Conservation (phyloP, 2,888 invertebrate genomes). For the Tanypteryx hageni region DNA sequence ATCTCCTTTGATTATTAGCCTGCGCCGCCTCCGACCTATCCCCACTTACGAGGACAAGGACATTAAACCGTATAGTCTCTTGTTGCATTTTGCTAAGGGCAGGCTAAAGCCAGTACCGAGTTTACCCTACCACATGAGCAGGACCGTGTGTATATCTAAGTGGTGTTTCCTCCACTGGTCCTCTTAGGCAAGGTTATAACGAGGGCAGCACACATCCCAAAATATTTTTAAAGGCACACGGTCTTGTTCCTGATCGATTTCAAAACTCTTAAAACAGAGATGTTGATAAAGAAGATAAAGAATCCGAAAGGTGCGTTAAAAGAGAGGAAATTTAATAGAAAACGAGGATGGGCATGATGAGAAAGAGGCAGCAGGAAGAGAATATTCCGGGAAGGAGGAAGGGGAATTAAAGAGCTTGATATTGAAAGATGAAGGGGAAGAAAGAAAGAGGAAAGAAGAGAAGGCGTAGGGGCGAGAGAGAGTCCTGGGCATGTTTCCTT, state of each 20-base stretch:
- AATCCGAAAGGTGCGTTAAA: too few relatives aligned
- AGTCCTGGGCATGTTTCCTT: slow-evolving; percentile 28
- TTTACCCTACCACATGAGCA: background rate
- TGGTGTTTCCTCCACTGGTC: background rate
- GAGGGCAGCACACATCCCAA: background rate
- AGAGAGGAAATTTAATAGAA: too few relatives aligned
- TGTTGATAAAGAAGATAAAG: too few relatives aligned
- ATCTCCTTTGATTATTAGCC: slow-evolving; percentile 6
- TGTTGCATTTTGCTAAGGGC: slow-evolving; percentile 24
- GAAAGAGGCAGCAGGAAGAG: too few relatives aligned
- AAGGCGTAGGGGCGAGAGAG: background rate
- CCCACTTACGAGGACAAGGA: slow-evolving; percentile 3
- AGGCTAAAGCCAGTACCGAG: background rate
- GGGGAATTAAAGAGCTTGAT: background rate
- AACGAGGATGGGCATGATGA: too few relatives aligned
- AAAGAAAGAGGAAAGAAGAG: background rate
- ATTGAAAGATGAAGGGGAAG: background rate
- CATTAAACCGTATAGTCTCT: background rate
- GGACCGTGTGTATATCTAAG: background rate
- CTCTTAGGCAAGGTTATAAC: background rate
- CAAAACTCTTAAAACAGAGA: too few relatives aligned
- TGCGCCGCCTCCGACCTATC: background rate
- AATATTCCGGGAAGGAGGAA: background rate
- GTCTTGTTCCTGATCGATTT: too few relatives aligned
- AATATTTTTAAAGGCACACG: background rate